Evolutionary conservation across 2,888 invertebrate species (phyloP), one percentile per base, ranked within the genome.

Genomic region (Drosophila testacea): DNA sequence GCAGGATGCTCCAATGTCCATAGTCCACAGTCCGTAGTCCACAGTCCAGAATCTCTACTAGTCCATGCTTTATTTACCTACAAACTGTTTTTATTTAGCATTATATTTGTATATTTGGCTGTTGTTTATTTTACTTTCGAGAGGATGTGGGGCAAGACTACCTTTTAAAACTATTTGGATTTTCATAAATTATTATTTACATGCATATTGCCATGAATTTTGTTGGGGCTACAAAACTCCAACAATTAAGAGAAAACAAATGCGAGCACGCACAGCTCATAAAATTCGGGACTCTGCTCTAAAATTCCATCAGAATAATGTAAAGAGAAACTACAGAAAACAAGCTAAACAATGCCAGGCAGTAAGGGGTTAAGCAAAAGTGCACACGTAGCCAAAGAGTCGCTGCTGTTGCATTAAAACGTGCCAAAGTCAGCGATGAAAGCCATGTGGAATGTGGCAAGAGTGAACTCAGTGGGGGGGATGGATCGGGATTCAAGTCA

Each of bases 171-270:
- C 72, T 78, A 80, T 79, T 82, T 80, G 79, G 77, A 73, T 73
- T 83, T 84, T 84, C 81, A 83, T 77, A 84, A 84, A 84, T 84
- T 84, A 79, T 83, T 86, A 84, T 85, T 83, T 86, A 62, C 81
- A 71, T 72, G 66, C 63, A 13, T 16, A 38, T 47, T 67, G 55
- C 68, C 52, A 9, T 63, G 63, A 41, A 56, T 55, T 73, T 67
- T 57, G 34, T 13, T 51, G n/a, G n/a, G 61, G 36, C 52, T 38
- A 39, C 13, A 34, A 56, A 77, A 34, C n/a, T 50, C 28, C 6
- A 16, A 38, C 63, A 68, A 57, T 64, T 64, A 63, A 52, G 47
- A 34, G n/a, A 50, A 64, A 68, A 56, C 38, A 67, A 68, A 64
- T 68, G 51, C 38, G 44, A 32, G 46, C 77, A 79, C 79, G 77